These are phyloP conservation scores for Rapana venosa DNA, from an alignment of 2,888 invertebrate species.

Conservation along the genomic window DNA sequence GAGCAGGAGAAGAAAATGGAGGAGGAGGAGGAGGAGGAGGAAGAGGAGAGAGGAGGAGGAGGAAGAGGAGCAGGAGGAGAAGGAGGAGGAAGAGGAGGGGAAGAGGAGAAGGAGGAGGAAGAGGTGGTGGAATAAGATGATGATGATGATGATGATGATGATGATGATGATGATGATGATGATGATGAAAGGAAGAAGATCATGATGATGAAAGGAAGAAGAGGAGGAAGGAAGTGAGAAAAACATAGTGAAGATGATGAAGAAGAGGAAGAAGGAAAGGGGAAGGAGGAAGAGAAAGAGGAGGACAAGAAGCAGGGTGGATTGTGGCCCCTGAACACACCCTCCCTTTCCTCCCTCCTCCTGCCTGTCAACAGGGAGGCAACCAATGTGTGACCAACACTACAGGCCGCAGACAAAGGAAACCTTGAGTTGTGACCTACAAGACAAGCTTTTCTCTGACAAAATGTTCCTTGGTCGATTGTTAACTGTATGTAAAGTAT, in stretches of 20 bases:
- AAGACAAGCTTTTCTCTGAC: too few species aligned
- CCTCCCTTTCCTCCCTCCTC: too few species aligned
- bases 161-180: too few species aligned
- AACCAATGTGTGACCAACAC: too few species aligned
- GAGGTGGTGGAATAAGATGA: neutral
- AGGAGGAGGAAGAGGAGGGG: neutral
- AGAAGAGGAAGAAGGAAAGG: neutral
- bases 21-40: neutral
- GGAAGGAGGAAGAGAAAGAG: neutral
- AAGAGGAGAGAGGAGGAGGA: neutral
- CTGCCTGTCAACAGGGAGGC: too few species aligned
- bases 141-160: too few species aligned
- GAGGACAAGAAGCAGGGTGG: neutral
- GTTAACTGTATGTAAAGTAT: too few species aligned
- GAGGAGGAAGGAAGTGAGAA: neutral
- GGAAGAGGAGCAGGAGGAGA: neutral
- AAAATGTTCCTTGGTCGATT: too few species aligned
- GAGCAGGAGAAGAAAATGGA: neutral
- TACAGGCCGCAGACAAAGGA: too few species aligned
- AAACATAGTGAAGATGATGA: neutral
- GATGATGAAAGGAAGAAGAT: too few species aligned
- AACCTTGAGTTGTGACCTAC: too few species aligned
- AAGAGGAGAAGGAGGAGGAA: neutral
- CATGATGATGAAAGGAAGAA: neutral
- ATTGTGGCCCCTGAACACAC: too few species aligned